Conservation (phyloP, 53 echinoderm and acorn worm species). For the Arbacia lixula region DNA sequence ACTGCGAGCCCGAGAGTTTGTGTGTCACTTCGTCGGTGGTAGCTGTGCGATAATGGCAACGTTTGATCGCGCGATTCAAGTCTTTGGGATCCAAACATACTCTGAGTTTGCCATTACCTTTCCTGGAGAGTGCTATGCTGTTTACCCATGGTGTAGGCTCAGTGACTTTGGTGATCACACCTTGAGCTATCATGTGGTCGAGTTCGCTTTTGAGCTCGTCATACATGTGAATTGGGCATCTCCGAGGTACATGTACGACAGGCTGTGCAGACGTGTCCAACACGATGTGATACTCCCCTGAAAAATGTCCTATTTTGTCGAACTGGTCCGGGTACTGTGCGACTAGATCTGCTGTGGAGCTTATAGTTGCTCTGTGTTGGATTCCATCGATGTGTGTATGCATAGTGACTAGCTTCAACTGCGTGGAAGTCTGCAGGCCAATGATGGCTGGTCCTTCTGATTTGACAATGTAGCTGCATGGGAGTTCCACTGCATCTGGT, state of each 20-base stretch:
- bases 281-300: constrained; percentile 62
- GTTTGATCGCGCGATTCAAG: constrained; percentile 53
- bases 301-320: constrained; percentile 48
- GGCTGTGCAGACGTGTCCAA: constrained; percentile 63
- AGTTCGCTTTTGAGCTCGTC: constrained; percentile 66
- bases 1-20: constrained; percentile 54
- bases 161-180: constrained; percentile 66
- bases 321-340: constrained; percentile 58
- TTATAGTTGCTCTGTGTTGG: too few relatives aligned
- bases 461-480: too few relatives aligned
- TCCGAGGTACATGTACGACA: constrained; percentile 43
- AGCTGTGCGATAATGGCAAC: constrained; percentile 59
- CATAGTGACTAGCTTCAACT: too few relatives aligned
- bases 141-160: constrained; percentile 77
- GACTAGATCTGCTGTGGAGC: constrained; percentile 51
- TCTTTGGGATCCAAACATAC: constrained; percentile 70
- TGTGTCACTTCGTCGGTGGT: constrained; percentile 63
- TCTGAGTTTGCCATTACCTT: constrained; percentile 59
- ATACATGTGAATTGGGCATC: constrained; percentile 57
- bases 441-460: too few relatives aligned
- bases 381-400: too few relatives aligned
- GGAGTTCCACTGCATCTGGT: too few relatives aligned
- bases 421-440: too few relatives aligned
- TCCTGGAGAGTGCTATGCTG: constrained; percentile 50
- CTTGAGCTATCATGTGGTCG: constrained; percentile 56